Percentiles rank a stretch among this genome's conserved stretches.
phyloP scores from a whole-genome alignment of 2,797 vertebrate genomes.

The Pseudotriccus pelzelni region DNA sequence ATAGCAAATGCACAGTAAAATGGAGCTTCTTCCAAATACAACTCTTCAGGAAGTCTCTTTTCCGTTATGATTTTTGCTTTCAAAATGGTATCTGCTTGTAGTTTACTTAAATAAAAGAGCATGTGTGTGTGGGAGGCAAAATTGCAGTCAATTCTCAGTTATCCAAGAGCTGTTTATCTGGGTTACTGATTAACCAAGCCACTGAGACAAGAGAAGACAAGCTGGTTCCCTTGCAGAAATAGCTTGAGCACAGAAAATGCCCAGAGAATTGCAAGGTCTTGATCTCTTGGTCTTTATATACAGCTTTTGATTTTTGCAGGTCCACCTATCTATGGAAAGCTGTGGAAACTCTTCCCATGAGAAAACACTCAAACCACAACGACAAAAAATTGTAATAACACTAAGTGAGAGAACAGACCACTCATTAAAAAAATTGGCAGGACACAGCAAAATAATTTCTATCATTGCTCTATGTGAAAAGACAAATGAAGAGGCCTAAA shows the following conservation, averaged over 20 bases:
- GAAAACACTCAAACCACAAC: background rate
- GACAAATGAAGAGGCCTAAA: background rate
- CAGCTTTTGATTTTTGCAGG: background rate
- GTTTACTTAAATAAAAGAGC: constrained; percentile 42
- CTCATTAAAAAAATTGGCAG: background rate
- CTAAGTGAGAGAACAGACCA: background rate
- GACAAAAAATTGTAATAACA: background rate
- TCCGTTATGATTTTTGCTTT: background rate
- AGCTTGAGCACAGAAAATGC: background rate
- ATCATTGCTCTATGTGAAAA: background rate
- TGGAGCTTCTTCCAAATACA: background rate
- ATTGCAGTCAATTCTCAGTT: constrained; percentile 29
- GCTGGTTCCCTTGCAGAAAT: background rate
- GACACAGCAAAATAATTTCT: background rate
- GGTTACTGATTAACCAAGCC: constrained; percentile 51
- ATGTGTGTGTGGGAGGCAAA: constrained; percentile 20
- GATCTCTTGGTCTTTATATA: background rate
- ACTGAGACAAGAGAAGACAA: constrained; percentile 30
- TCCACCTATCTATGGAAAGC: background rate
- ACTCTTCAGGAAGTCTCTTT: background rate
- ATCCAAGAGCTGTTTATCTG: constrained; percentile 56
- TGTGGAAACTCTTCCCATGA: background rate
- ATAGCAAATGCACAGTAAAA: background rate
- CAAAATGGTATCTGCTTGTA: constrained; percentile 6
- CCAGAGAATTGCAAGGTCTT: background rate